Evolutionary conservation across 1,140 invertebrate species (phyloP).

Genomic region (Drosophila murphyi): DNA sequence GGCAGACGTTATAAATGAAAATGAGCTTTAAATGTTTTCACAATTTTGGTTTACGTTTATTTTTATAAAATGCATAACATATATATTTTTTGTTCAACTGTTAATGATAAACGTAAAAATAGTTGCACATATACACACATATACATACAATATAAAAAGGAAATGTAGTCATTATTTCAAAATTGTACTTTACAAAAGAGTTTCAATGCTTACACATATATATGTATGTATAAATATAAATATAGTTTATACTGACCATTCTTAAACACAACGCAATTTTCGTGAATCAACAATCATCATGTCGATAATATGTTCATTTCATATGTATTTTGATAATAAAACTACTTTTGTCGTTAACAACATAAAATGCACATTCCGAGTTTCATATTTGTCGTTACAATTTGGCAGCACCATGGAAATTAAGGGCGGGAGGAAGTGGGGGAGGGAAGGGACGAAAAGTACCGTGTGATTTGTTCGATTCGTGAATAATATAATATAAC

Average conservation of each 20-base stretch:
- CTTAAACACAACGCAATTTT: conserved; percentile 69
- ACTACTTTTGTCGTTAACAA: conserved; percentile 35
- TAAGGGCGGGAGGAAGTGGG: conserved; percentile 5
- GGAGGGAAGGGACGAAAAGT: conserved; percentile 19
- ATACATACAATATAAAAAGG: conserved; percentile 51
- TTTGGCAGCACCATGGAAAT: conserved; percentile 58
- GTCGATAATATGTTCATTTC: conserved; percentile 38
- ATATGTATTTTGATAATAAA: conserved; percentile 50
- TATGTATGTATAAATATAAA: conserved; percentile 31
- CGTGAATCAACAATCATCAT: conserved; percentile 36
- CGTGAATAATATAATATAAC: conserved; percentile 20
- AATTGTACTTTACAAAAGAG: conserved; percentile 68
- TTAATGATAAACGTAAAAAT: conserved; percentile 60
- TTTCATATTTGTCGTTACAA: conserved; percentile 37
- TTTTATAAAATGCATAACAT: conserved; percentile 78
- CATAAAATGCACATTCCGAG: conserved; percentile 53
- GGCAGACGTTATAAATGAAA: background rate
- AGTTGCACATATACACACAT: conserved; percentile 48
- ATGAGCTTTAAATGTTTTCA: conserved; percentile 3
- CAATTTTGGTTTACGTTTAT: conserved; percentile 67
- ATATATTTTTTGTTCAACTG: conserved; percentile 68
- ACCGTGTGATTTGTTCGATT: conserved; percentile 10
- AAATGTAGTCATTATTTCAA: conserved; percentile 54
- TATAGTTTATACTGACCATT: conserved; percentile 64
- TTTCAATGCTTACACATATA: conserved; percentile 21